phyloP scores from a whole-genome alignment of 2,888 invertebrate species.

The Nebria salina region DNA sequence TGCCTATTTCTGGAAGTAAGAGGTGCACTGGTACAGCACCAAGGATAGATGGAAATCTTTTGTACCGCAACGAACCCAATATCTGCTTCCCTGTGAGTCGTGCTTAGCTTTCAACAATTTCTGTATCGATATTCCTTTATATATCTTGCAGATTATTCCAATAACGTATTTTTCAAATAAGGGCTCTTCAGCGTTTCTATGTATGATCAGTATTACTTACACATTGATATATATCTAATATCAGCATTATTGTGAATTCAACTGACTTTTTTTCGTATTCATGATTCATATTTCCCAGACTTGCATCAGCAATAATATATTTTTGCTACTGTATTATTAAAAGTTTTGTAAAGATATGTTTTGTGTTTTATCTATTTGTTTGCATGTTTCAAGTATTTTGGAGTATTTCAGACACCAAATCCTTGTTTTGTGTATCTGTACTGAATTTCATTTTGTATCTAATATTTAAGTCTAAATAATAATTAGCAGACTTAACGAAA shows the following conservation, averaged over 20 bases:
- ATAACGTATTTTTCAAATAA: background rate
- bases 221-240: background rate
- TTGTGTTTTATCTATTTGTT: background rate
- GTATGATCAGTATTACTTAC: background rate
- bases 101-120: slow-evolving; percentile 34
- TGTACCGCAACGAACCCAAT: slow-evolving; percentile 24
- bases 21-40: background rate
- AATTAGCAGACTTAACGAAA: too few species aligned
- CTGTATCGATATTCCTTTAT: slow-evolving; percentile 41
- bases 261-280: background rate
- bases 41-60: slow-evolving; percentile 40
- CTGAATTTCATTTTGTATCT: too few species aligned
- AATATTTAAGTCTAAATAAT: too few species aligned
- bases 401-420: too few species aligned
- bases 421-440: too few species aligned
- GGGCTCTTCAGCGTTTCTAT: background rate
- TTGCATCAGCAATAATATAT: background rate
- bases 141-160: slow-evolving; percentile 16
- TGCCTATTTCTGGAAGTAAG: background rate
- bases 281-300: background rate
- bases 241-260: background rate
- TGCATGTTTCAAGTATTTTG: background rate
- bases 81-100: slow-evolving; percentile 28
- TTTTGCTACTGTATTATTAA: background rate
- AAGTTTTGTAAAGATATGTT: background rate